These are phyloP conservation scores for Talpa occidentalis DNA, from an alignment of 2,113 vertebrate species.

Conservation along the genomic window DNA sequence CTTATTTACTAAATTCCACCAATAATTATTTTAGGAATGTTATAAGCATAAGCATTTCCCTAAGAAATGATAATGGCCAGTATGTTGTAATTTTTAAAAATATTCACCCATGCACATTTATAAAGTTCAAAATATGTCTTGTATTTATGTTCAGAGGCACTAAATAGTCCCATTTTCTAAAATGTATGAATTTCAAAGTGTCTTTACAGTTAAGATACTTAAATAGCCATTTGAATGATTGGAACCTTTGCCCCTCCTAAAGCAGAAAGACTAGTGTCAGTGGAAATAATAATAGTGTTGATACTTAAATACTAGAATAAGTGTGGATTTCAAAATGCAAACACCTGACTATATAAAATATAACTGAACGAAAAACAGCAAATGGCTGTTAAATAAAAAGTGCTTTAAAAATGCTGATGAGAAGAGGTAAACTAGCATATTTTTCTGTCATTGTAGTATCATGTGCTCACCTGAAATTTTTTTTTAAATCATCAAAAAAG, in stretches of 20 bases:
- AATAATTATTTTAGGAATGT: conserved; percentile 1
- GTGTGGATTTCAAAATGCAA: neutral
- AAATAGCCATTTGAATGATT: neutral
- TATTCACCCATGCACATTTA: neutral
- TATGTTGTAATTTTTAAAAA: neutral
- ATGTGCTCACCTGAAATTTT: neutral
- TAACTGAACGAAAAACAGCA: neutral
- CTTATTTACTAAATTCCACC: neutral
- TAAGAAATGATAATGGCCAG: neutral
- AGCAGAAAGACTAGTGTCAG: neutral
- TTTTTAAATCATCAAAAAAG: neutral
- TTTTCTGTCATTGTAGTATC: neutral
- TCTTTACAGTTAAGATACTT: neutral
- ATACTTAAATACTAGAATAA: neutral
- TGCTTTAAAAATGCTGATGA: neutral
- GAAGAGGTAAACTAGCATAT: neutral
- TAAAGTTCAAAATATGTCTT: conserved; percentile 1
- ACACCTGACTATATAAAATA: neutral
- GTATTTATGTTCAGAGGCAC: neutral
- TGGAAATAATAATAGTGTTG: neutral
- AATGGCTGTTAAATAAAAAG: neutral
- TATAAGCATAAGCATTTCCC: neutral
- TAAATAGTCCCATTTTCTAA: neutral
- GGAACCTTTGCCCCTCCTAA: neutral
- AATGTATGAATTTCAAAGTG: neutral